These are phyloP conservation scores for Pycnonotus jocosus DNA, from an alignment of 2,113 vertebrate genomes.

Conservation along the genomic window DNA sequence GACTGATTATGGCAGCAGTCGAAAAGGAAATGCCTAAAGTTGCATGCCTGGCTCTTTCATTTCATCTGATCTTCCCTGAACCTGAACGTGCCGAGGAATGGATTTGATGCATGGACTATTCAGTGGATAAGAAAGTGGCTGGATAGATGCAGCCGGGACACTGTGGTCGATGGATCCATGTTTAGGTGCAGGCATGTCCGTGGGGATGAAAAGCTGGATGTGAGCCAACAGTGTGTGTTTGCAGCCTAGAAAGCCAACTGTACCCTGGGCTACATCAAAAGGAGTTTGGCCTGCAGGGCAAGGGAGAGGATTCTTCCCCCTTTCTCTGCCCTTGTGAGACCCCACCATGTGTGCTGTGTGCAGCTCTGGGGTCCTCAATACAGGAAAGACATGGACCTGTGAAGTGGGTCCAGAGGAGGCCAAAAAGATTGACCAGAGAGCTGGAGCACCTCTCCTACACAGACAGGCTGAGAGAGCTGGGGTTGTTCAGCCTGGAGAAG, in stretches of 20 bases:
- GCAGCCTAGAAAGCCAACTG: not conserved
- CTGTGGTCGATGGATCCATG: not conserved
- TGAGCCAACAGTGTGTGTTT: rapidly evolving
- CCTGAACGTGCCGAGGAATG: not conserved
- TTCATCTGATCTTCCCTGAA: not conserved
- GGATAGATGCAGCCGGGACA: rapidly evolving
- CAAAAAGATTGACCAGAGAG: not conserved
- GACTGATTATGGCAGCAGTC: not conserved
- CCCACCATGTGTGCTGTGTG: not conserved
- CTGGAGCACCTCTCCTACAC: not conserved
- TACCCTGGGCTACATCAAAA: not conserved
- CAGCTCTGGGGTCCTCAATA: not conserved
- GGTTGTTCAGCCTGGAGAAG: not conserved
- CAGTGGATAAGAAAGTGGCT: not conserved
- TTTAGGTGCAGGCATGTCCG: not conserved
- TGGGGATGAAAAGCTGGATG: not conserved
- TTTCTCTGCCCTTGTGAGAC: not conserved
- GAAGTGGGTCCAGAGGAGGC: not conserved
- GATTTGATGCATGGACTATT: not conserved
- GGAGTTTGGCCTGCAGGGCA: not conserved
- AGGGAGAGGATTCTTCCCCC: not conserved
- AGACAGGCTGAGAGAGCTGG: not conserved
- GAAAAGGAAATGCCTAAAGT: not conserved
- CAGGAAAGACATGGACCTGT: not conserved
- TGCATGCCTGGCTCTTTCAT: not conserved